These are phyloP conservation scores for Psephotus haematonotus DNA, from an alignment of 2,113 vertebrate species.

Conservation along the genomic window DNA sequence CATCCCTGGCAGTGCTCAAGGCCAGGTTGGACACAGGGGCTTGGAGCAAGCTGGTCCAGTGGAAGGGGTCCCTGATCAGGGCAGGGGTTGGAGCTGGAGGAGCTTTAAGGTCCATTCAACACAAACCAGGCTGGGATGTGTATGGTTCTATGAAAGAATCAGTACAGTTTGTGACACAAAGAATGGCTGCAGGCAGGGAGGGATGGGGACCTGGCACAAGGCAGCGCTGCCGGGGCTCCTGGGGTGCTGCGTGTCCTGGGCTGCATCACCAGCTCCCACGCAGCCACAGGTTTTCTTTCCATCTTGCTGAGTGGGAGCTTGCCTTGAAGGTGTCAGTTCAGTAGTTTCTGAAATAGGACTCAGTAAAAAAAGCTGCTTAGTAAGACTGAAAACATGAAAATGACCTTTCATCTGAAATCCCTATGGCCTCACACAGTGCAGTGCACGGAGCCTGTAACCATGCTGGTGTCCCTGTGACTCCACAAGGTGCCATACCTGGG, in stretches of 20 bases:
- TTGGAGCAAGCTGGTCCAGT: neutral
- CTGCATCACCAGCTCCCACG: neutral
- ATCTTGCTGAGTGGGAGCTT: neutral
- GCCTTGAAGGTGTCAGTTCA: neutral
- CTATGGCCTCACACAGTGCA: neutral
- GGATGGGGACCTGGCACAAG: rapidly evolving
- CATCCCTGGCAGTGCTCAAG: neutral
- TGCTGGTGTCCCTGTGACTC: neutral
- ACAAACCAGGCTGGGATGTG: neutral
- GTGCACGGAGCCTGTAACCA: neutral
- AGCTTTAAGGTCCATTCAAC: neutral
- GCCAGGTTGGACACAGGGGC: neutral
- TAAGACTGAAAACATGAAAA: conserved; percentile 10
- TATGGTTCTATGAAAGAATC: neutral
- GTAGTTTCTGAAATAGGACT: conserved; percentile 11
- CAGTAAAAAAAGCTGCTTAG: neutral
- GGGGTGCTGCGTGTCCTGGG: neutral
- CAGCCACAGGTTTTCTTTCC: neutral
- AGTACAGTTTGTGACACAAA: neutral
- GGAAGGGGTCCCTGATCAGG: neutral
- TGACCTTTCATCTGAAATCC: neutral
- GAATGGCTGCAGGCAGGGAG: neutral
- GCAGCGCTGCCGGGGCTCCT: rapidly evolving
- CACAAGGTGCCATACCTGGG: neutral
- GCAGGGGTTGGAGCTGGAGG: neutral